These are phyloP conservation scores for Thymelicus lineola DNA, from an alignment of 2,888 invertebrate species.

Conservation along the genomic window DNA sequence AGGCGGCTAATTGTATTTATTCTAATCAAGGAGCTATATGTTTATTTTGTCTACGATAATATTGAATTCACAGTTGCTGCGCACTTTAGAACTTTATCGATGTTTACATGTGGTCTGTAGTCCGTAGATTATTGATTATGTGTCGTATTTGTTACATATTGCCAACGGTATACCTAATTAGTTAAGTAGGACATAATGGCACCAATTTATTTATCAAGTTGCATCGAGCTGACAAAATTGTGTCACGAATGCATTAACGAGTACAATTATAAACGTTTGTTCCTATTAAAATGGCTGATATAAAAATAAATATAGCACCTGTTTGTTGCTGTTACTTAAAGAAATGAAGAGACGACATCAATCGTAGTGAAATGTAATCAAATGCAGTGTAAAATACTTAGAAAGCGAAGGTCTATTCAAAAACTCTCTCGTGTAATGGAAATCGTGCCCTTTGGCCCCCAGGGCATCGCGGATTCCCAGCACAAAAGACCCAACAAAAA, in stretches of 20 bases:
- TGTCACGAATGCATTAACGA: neutral
- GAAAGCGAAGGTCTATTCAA: conserved; percentile 67
- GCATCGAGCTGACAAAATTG: conserved; percentile 9
- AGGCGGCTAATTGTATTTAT: neutral
- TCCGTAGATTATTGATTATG: conserved; percentile 15
- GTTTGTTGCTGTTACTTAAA: neutral
- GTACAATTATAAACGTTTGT: too few relatives aligned
- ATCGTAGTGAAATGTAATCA: conserved; percentile 48
- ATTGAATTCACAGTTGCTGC: neutral
- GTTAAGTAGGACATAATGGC: conserved; percentile 26
- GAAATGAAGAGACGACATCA: conserved; percentile 22
- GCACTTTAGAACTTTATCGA: conserved; percentile 15
- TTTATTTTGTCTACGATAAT: too few relatives aligned
- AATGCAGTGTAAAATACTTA: conserved; percentile 64
- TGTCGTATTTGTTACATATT: conserved; percentile 21
- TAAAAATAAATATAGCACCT: neutral
- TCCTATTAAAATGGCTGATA: conserved; percentile 3
- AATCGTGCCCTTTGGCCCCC: conserved; percentile 77
- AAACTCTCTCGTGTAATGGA: conserved; percentile 82
- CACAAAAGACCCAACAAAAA: conserved; percentile 83
- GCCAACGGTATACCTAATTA: conserved; percentile 28
- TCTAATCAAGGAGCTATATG: too few relatives aligned
- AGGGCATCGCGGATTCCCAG: conserved; percentile 77
- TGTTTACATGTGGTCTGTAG: conserved; percentile 21
- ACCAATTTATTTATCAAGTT: conserved; percentile 28